A percentile compares a stretch with the other conserved stretches of the same genome.
Evolutionary conservation across 2,797 vertebrate genomes (phyloP).

Genomic region (Fundulus diaphanus): DNA sequence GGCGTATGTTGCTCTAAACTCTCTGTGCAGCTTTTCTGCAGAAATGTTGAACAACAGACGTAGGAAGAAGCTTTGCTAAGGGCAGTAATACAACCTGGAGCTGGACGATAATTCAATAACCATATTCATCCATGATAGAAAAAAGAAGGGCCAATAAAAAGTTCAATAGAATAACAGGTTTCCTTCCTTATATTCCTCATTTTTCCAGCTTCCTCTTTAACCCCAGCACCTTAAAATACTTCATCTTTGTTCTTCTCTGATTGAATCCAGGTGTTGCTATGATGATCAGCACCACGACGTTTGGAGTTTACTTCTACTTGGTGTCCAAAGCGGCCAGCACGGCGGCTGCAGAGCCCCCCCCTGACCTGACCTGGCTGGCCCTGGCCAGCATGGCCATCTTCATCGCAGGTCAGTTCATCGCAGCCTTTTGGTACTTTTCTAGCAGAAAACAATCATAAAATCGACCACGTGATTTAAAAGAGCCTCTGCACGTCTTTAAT

Average conservation of each 20-base stretch:
- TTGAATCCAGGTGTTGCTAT: conserved; percentile 83
- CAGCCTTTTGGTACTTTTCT: too few relatives aligned
- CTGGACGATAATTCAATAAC: too few relatives aligned
- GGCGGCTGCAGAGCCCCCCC: conserved; percentile 26
- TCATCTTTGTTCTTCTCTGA: neutral
- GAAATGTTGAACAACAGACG: too few relatives aligned
- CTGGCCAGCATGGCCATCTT: conserved; percentile 89
- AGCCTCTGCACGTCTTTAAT: neutral
- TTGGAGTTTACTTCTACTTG: conserved; percentile 91
- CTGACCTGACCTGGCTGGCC: conserved; percentile 87
- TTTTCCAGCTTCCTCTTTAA: neutral
- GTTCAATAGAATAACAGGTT: too few relatives aligned
- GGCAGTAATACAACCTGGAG: too few relatives aligned
- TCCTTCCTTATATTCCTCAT: neutral
- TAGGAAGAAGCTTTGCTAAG: too few relatives aligned
- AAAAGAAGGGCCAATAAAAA: too few relatives aligned
- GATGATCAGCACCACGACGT: conserved; percentile 84
- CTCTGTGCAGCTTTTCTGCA: too few relatives aligned
- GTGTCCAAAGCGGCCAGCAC: conserved; percentile 47
- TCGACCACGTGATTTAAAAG: too few relatives aligned
- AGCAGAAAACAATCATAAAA: too few relatives aligned
- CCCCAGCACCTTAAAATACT: neutral
- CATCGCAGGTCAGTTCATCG: conserved; percentile 83
- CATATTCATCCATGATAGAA: too few relatives aligned
- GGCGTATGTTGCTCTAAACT: too few relatives aligned